A percentile compares a stretch with the other conserved stretches of the same genome.
Evolutionary conservation across 2,888 invertebrate genomes (phyloP).

Genomic region (Acleris sparsana): DNA sequence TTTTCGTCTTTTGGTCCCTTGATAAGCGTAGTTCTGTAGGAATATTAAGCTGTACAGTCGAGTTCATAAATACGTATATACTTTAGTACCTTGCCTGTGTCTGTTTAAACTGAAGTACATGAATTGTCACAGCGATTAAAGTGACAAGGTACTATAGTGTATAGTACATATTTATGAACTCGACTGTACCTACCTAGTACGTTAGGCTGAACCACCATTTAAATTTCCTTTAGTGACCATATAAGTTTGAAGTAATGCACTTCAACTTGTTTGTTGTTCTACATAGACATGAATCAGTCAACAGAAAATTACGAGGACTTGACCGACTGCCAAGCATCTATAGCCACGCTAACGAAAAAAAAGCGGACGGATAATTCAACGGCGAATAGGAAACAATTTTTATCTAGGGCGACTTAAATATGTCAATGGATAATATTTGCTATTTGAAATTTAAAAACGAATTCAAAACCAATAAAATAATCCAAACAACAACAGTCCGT

Average conservation of each 20-base stretch:
- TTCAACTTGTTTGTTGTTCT: conserved; percentile 40
- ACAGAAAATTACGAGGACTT: conserved; percentile 52
- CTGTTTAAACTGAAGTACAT: no score
- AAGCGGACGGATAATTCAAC: conserved; percentile 37
- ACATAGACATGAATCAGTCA: conserved; percentile 49
- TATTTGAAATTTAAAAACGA: neutral
- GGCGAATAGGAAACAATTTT: conserved; percentile 13
- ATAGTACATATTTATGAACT: no score
- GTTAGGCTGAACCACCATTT: neutral
- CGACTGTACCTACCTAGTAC: no score
- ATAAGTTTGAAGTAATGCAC: conserved; percentile 5
- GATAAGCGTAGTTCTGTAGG: no score
- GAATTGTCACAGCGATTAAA: no score
- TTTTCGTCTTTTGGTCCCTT: no score
- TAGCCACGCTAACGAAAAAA: conserved; percentile 44
- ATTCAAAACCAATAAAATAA: neutral
- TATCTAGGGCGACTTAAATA: conserved; percentile 12
- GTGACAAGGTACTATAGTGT: no score
- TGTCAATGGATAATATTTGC: conserved; percentile 3
- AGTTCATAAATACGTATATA: no score
- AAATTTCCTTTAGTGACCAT: conserved; percentile 1
- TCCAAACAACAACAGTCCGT: conserved; percentile 1
- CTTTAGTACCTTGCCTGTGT: no score
- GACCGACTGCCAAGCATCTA: conserved; percentile 60
- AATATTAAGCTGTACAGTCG: no score